Evolutionary conservation across 2,888 invertebrate genomes (phyloP), one percentile per base, ranked within the genome.

Genomic region (Drosophila anomalata): DNA sequence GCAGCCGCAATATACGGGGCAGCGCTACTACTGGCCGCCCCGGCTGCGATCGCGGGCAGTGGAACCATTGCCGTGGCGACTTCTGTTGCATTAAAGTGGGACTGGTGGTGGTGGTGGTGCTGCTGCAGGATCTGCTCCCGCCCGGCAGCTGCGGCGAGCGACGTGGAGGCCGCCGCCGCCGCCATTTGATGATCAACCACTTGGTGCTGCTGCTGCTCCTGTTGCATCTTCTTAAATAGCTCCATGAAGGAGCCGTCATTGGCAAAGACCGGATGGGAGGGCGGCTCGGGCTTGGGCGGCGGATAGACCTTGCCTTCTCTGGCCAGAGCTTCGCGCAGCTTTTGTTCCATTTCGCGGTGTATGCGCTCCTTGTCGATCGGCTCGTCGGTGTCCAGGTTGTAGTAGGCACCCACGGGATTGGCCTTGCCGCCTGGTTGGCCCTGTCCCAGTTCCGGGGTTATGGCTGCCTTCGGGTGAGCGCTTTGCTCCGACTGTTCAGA

Each of bases 241-340:
- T 97, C 97, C 87, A 97, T 93, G 89, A 97, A 97, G 73, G 96
- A 96, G 3, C 97, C 97, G 90, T 97, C 97, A 90, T 97, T 97
- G 20, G 92, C 92, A 59, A 92, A 92, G 0, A 92, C 91, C 0
- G 92, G 92, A 79, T 92, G 92, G 17, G 91, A 90, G 0, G 91
- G 89, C 29, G 82, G 67, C 89, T 96, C 96, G 0, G 94, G 94
- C 87, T 96, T 95, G 12, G 93, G 94, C 3, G 93, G 91, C 59
- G 93, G 93, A 57, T 94, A 92, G 0, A 91, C 85, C 77, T 92
- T 92, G 8, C 92, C 92, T 36, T 92, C 92, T 46, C 89, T 87
- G 14, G 92, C 92, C 20, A 92, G 76, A 0, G 89, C 88, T 17
- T 88, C 78, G n/a, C 91, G 90, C 26, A 92, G 71, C 57, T 91